These are phyloP conservation scores for Carlito syrichta DNA, from an alignment of 2,113 vertebrate species.

Conservation along the genomic window DNA sequence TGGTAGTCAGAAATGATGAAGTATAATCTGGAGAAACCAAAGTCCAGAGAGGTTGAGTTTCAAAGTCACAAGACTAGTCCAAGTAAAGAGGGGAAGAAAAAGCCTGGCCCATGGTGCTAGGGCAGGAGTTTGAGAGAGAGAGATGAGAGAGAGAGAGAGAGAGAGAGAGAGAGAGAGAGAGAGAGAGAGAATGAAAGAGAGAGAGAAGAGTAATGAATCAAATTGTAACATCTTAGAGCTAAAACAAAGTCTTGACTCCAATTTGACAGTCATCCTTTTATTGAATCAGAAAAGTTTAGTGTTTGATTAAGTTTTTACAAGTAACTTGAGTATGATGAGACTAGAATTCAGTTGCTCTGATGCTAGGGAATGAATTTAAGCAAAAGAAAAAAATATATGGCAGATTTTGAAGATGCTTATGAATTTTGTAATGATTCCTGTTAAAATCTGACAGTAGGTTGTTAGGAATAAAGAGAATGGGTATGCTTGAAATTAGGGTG, in stretches of 20 bases:
- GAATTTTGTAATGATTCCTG: not conserved
- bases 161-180: not conserved
- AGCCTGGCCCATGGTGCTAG: not conserved
- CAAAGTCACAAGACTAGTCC: not conserved
- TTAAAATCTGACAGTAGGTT: not conserved
- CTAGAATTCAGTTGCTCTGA: not conserved
- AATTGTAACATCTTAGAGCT: not conserved
- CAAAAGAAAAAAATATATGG: not conserved
- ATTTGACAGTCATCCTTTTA: not conserved
- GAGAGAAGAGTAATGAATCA: not conserved
- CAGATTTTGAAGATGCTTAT: not conserved
- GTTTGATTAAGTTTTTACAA: not conserved
- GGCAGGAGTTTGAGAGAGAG: rapidly evolving
- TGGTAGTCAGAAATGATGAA: no score
- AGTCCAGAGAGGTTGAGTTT: not conserved
- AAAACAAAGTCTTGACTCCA: not conserved
- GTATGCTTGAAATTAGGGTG: not conserved
- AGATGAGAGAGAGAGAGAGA: no score
- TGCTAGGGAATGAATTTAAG: not conserved
- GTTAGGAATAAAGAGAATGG: not conserved
- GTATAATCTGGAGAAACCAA: not conserved
- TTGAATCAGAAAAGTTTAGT: not conserved
- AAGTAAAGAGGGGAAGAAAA: not conserved
- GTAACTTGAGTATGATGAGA: not conserved
- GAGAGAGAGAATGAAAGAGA: not conserved